phyloP scores from a whole-genome alignment of 2,888 invertebrate genomes.

The Oligia strigilis region DNA sequence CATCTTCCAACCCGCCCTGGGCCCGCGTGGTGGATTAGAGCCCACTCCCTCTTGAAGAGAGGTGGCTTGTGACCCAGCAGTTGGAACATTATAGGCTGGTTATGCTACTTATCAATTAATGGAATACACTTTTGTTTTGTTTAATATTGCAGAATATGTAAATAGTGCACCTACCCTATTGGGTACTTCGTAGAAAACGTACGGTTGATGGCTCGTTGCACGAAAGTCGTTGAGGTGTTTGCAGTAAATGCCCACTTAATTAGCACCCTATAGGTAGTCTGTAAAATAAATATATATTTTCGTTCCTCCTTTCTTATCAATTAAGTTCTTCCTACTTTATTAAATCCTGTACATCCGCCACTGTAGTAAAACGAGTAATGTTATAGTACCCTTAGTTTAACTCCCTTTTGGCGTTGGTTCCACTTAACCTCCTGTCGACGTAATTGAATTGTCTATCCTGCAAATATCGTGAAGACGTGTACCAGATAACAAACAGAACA shows the following conservation, averaged over 20 bases:
- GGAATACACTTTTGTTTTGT: background rate
- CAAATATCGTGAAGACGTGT: background rate
- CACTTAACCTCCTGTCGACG: no score
- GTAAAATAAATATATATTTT: background rate
- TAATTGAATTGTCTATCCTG: no score
- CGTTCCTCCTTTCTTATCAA: background rate
- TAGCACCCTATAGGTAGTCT: background rate
- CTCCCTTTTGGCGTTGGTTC: background rate
- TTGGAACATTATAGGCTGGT: no score
- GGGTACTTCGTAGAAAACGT: slow-evolving; percentile 26
- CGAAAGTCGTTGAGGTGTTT: slow-evolving; percentile 32
- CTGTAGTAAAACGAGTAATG: background rate
- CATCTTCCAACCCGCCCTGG: background rate
- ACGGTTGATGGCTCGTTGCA: slow-evolving; percentile 23
- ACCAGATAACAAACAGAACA: background rate
- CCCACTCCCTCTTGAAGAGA: no score
- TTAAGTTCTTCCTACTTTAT: background rate
- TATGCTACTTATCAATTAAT: no score
- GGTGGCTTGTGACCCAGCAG: no score
- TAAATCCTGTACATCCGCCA: background rate
- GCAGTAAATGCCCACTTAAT: no score
- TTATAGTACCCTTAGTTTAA: background rate
- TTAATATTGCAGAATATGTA: background rate
- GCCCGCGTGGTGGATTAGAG: no score
- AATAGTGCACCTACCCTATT: background rate